Evolutionary conservation across 2,888 invertebrate genomes (phyloP), one percentile per base, ranked within the genome.

Genomic region (Calameuta filiformis): DNA sequence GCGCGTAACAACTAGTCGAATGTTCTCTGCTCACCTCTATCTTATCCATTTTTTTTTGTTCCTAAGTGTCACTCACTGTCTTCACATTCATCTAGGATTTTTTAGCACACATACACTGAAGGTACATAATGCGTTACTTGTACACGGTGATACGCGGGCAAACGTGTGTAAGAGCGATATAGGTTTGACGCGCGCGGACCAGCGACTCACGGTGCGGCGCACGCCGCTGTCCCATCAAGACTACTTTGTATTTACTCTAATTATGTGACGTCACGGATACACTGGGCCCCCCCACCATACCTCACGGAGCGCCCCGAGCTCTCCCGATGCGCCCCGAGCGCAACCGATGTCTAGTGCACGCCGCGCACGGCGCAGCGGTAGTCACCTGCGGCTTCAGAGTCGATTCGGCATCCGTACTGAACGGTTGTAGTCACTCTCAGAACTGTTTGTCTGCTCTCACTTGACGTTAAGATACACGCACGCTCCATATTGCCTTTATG

Each of bases 231-330:
- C 93, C 93, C 93, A 93, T 92, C 92, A 90, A 91, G 93, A 94
- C 94, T 93, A 94, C 94, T 94, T 94, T 94, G 94, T 94, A 94
- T 94, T 94, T 94, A 94, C 94, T 94, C 94, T 94, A 94, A 94
- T 94, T 94, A 94, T 93, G 92, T 94, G 94, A 94, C 94, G 94
- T 94, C 94, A 94, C 93, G 95, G 87, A 89, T 89, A 90, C 89
- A 89, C 91, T 89, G 87, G 76, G 73, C 84, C 85, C 80, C 79
- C 83, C 87, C 89, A 88, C 89, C 85, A 89, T 83, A 84, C 76
- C 71, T 69, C 56, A 78, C 78, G 83, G 76, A 80, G 77, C 75
- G 68, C 75, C 31, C 78, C 89, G 89, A 84, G 76, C 74, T 73
- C 68, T 37, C 82, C 79, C 89, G 89, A 85, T 33, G 77, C 76